Evolutionary conservation across 2,113 vertebrate genomes (phyloP).

Genomic region (Chiloscyllium plagiosum): DNA sequence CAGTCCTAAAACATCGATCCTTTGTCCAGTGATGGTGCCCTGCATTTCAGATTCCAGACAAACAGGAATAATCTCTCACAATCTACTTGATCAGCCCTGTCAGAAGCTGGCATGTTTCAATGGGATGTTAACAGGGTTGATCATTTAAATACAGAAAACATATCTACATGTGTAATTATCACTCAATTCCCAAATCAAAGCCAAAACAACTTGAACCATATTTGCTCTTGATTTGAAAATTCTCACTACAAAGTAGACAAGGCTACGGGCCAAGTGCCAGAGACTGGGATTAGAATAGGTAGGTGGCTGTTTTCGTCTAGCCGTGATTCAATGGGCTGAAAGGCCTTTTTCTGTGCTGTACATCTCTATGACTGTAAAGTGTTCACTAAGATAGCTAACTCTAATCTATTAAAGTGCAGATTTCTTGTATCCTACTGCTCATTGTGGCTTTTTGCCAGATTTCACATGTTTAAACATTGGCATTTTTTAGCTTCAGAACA

Average conservation of each 20-base stretch:
- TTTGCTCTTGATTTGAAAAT: background rate
- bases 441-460: background rate
- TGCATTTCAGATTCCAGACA: no score
- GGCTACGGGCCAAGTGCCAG: no score
- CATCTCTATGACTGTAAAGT: background rate
- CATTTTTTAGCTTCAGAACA: background rate
- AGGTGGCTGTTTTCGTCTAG: no score
- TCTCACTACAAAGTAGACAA: background rate
- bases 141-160: background rate
- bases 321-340: no score
- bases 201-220: background rate
- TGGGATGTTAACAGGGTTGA: background rate
- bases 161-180: background rate
- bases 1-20: no score
- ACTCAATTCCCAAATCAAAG: background rate
- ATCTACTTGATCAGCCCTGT: no score
- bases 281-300: no score
- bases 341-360: no score
- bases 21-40: no score
- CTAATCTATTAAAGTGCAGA: background rate
- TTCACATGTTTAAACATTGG: background rate
- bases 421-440: background rate
- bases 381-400: background rate
- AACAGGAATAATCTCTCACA: no score
- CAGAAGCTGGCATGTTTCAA: no score